phyloP scores from a whole-genome alignment of 2,113 vertebrate species.

The Porphyrio hochstetteri region DNA sequence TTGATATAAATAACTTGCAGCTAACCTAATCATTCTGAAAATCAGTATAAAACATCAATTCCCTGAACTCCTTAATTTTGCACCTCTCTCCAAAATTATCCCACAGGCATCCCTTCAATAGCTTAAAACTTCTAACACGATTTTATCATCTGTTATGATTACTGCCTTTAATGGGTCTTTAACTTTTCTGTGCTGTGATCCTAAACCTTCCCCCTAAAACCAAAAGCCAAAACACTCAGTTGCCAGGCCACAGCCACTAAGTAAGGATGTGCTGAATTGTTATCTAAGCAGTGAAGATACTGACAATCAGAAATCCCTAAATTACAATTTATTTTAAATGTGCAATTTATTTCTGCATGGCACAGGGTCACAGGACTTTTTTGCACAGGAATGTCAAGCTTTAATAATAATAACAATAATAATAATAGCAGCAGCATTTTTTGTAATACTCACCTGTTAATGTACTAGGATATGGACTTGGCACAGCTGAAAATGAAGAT shows the following conservation, averaged over 20 bases:
- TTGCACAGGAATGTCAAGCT: background rate
- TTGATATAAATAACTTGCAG: background rate
- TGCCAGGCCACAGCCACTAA: background rate
- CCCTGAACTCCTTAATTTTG: background rate
- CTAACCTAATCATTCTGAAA: background rate
- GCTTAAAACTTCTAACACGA: background rate
- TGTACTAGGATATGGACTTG: constrained; percentile 86
- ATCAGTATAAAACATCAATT: background rate
- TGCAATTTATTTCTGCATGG: background rate
- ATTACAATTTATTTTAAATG: background rate
- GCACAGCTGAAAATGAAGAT: constrained; percentile 86
- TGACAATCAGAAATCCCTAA: background rate
- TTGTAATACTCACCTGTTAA: constrained; percentile 82
- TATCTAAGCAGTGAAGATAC: background rate
- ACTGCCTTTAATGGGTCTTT: background rate
- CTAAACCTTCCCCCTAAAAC: background rate
- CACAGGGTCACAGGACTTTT: background rate
- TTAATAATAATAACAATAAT: background rate
- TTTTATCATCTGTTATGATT: background rate
- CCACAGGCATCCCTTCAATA: background rate
- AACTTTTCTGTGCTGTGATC: background rate
- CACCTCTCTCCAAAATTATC: background rate
- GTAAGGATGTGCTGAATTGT: background rate
- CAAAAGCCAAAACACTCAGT: background rate
- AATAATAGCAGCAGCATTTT: background rate